Evolutionary conservation across 2,113 vertebrate genomes (phyloP).

Genomic region (Cyanoderma ruficeps): DNA sequence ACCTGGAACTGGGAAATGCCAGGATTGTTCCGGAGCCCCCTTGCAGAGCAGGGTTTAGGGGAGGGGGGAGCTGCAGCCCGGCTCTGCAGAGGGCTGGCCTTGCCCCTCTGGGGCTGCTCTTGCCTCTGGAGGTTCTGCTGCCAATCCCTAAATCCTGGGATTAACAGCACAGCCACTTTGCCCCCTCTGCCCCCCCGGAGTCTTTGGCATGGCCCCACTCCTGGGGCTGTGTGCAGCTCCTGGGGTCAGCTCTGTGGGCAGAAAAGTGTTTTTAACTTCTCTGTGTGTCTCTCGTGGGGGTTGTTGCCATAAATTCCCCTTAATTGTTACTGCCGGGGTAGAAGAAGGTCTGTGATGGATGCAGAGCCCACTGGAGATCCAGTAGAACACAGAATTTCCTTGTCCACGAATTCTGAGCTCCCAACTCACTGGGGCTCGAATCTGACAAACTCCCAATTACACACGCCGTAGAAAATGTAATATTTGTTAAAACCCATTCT

Average conservation of each 20-base stretch:
- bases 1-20: fast-evolving
- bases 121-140: not conserved
- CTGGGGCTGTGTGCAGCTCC: fast-evolving
- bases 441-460: not conserved
- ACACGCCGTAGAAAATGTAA: not conserved
- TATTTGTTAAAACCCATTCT: not conserved
- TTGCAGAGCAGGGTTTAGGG: fast-evolving
- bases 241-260: not conserved
- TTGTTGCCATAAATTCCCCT: not conserved
- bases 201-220: fast-evolving
- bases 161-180: fast-evolving
- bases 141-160: not conserved
- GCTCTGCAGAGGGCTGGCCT: not conserved
- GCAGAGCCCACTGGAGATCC: not conserved
- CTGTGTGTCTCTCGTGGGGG: fast-evolving
- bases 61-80: not conserved
- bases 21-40: not conserved
- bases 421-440: not conserved
- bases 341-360: not conserved
- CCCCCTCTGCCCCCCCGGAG: too few relatives aligned
- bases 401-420: not conserved
- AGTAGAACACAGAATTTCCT: not conserved
- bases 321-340: not conserved
- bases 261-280: not conserved
- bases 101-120: fast-evolving